Conservation (phyloP, 2,113 vertebrate genomes). For the Ancistrus triradiatus region DNA sequence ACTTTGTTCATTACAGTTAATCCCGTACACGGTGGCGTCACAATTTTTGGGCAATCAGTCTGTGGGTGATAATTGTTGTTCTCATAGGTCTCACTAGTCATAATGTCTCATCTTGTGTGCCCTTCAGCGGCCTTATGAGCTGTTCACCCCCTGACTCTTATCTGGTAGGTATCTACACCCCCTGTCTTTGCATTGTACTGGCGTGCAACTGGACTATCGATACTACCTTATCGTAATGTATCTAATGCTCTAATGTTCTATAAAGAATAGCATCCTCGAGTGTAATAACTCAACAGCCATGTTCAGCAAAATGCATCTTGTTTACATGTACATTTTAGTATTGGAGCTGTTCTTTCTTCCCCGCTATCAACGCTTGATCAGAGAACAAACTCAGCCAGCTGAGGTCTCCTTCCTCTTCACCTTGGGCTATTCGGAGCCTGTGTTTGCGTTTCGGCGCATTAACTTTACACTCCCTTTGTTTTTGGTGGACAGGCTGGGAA, state of each 20-base stretch:
- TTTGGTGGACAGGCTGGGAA: constrained; percentile 59
- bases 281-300: background rate
- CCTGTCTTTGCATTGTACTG: constrained; percentile 18
- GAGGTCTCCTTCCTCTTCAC: constrained; percentile 43
- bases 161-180: constrained; percentile 49
- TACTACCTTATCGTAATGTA: too few relatives aligned
- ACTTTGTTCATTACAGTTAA: constrained; percentile 39
- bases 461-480: constrained; percentile 72
- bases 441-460: constrained; percentile 69
- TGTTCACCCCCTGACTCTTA: constrained; percentile 52
- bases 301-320: background rate
- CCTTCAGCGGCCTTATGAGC: constrained; percentile 38
- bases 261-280: too few relatives aligned
- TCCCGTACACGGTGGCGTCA: constrained; percentile 48
- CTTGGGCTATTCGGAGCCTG: constrained; percentile 44
- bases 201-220: too few relatives aligned
- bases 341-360: background rate
- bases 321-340: constrained; percentile 8
- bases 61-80: constrained; percentile 52
- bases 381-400: constrained; percentile 34
- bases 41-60: constrained; percentile 43
- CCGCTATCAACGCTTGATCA: constrained; percentile 40
- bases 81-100: constrained; percentile 42
- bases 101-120: constrained; percentile 43
- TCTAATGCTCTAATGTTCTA: too few relatives aligned